phyloP scores from a whole-genome alignment of 2,797 vertebrate genomes.

The Taenioides sp. region DNA sequence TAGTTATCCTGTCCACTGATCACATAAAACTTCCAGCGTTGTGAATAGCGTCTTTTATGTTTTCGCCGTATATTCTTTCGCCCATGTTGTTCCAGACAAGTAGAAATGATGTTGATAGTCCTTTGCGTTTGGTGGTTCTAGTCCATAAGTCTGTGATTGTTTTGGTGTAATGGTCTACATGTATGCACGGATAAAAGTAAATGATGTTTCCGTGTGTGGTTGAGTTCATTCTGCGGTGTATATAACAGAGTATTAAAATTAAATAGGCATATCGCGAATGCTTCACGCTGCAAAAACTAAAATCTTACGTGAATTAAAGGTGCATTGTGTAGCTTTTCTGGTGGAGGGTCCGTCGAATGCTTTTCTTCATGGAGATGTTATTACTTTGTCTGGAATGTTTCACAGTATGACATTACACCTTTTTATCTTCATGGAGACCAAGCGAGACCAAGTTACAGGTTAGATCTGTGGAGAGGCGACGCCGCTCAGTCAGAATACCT shows the following conservation, averaged over 20 bases:
- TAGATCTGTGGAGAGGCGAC: too few relatives aligned
- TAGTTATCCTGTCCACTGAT: slow-evolving; percentile 10
- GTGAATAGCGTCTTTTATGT: background rate
- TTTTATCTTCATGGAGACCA: too few relatives aligned
- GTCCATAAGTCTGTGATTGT: slow-evolving; percentile 12
- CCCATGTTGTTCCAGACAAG: background rate
- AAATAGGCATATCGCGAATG: background rate
- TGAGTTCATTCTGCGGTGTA: background rate
- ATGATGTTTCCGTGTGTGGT: slow-evolving; percentile 9
- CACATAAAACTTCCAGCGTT: slow-evolving; percentile 1
- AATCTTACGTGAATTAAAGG: too few relatives aligned
- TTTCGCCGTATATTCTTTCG: background rate
- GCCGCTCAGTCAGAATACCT: too few relatives aligned
- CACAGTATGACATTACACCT: too few relatives aligned
- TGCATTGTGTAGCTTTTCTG: too few relatives aligned
- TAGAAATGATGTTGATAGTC: slow-evolving; percentile 8
- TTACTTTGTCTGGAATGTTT: too few relatives aligned
- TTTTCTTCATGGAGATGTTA: too few relatives aligned
- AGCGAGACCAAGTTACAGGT: too few relatives aligned
- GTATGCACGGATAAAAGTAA: slow-evolving; percentile 12
- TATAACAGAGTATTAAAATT: background rate
- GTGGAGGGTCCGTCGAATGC: too few relatives aligned
- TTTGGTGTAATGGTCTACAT: slow-evolving; percentile 6
- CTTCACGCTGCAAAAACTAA: background rate
- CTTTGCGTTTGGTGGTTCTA: slow-evolving; percentile 2